These are phyloP conservation scores for Drosophila paramelanica DNA, from an alignment of 2,888 invertebrate genomes.

Conservation along the genomic window DNA sequence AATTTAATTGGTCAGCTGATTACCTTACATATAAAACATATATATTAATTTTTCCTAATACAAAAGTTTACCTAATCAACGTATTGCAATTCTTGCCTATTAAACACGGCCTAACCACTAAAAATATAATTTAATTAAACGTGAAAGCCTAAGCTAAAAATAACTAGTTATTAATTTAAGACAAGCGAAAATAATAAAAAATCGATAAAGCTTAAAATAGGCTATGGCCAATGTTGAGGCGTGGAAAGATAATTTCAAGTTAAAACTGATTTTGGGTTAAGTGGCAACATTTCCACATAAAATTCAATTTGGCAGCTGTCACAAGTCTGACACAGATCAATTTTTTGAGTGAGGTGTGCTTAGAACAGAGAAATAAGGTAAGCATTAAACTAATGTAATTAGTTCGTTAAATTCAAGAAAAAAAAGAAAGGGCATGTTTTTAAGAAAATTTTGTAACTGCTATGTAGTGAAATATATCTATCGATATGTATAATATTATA, in stretches of 20 bases:
- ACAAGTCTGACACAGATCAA: conserved; percentile 27
- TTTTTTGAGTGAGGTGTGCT: conserved; percentile 7
- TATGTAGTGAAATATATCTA: not conserved
- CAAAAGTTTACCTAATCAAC: too few relatives aligned
- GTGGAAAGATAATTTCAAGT: not conserved
- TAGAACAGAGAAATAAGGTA: not conserved
- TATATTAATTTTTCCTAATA: too few relatives aligned
- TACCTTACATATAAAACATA: too few relatives aligned
- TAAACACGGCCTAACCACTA: too few relatives aligned
- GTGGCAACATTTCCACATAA: conserved; percentile 3
- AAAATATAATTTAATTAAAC: not conserved
- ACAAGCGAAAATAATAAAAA: conserved; percentile 54
- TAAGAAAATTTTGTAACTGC: too few relatives aligned
- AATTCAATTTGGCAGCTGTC: conserved; percentile 43
- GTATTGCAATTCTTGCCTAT: too few relatives aligned
- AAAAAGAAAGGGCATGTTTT: not conserved
- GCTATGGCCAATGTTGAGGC: not conserved
- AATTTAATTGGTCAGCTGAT: too few relatives aligned
- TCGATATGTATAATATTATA: not conserved
- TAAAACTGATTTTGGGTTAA: not conserved
- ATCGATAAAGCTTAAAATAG: conserved; percentile 38
- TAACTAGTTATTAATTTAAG: conserved; percentile 40
- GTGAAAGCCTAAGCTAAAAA: conserved; percentile 7
- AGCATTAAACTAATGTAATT: conserved; percentile 39
- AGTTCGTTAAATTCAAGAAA: conserved; percentile 1